A percentile compares a stretch with the other conserved stretches of the same genome.
Conservation (phyloP, 2,888 invertebrate genomes). For the Portevinia maculata region DNA sequence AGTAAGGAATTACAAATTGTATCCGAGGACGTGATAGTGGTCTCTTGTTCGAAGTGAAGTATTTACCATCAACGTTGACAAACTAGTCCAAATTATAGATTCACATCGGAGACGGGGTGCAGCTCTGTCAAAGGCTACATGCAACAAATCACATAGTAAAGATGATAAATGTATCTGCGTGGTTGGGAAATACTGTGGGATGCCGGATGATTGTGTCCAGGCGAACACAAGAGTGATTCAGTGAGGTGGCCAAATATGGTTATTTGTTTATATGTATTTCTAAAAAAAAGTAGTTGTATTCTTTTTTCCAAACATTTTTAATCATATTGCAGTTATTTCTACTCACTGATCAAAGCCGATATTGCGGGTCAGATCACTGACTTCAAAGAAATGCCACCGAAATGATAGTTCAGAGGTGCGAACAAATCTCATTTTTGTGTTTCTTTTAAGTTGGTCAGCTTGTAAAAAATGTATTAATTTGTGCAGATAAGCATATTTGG, state of each 20-base stretch:
- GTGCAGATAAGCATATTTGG: slow-evolving; percentile 42
- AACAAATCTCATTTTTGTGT: slow-evolving; percentile 12
- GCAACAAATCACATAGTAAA: slow-evolving; percentile 15
- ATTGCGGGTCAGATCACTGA: slow-evolving; percentile 4
- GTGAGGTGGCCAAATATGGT: slow-evolving; percentile 52
- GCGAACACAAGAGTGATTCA: slow-evolving; percentile 56
- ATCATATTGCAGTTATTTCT: slow-evolving; percentile 40
- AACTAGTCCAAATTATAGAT: slow-evolving; percentile 40
- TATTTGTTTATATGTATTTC: slow-evolving; percentile 32
- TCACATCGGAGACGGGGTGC: slow-evolving; percentile 40
- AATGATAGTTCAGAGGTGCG: slow-evolving; percentile 5
- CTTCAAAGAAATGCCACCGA: slow-evolving; percentile 48
- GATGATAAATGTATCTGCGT: slow-evolving; percentile 45
- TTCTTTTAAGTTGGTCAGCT: slow-evolving; percentile 9
- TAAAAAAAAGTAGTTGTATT: not conserved
- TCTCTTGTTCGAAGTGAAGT: slow-evolving; percentile 35
- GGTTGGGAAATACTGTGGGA: slow-evolving; percentile 30
- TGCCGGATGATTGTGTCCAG: slow-evolving; percentile 48
- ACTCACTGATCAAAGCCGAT: slow-evolving; percentile 22
- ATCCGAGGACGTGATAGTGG: slow-evolving; percentile 5
- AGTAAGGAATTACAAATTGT: slow-evolving; percentile 14
- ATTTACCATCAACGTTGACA: slow-evolving; percentile 10
- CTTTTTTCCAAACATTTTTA: slow-evolving; percentile 21
- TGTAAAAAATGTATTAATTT: slow-evolving; percentile 21
- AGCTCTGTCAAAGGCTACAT: slow-evolving; percentile 13